Evolutionary conservation across 2,888 invertebrate species (phyloP), one percentile per base, ranked within the genome.

Genomic region (Eledona agricola): DNA sequence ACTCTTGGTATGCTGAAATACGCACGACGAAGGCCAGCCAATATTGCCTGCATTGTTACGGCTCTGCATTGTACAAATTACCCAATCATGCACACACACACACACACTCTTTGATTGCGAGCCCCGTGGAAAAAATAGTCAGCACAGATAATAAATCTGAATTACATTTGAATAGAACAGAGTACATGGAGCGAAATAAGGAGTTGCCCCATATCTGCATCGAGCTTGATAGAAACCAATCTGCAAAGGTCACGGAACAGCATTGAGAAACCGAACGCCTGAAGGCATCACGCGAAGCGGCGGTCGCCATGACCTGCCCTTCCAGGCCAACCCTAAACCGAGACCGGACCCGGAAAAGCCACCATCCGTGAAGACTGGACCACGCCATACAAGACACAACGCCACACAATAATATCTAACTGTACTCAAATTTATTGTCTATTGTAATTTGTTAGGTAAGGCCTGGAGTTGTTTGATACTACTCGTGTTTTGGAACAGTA

Each of bases 241-340:
- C 60, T 57, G 55, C 55, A 65, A 65, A 65, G 65, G 65, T 65
- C 65, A 62, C 58, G 60, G 60, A 61, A 63, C 52, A 63, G 57
- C 62, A 62, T 65, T 65, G 63, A 65, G 65, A 61, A 65, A 64
- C 45, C 23, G 34, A 34, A 34, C 7, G 45, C 45, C 16, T 4
- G 17, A 22, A 12, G 45, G 45, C 25, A 34, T 45, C 45, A 45
- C 45, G 45, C 32, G 34, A 45, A 22, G 20, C 15, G 35, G 5
- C 22, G 35, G 28, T 28, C 37, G 13, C 37, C 37, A 37, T 37
- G 37, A 37, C 37, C 23, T 37, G 37, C 37, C 37, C 37, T 35
- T 37, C 37, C 13, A 12, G 5, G 7, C 15, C 5, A 37, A 22
- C 3, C 10, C 35, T n/a, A n/a, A n/a, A n/a, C n/a, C 20, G 11